Evolutionary conservation across 2,888 invertebrate species (phyloP), one percentile per base, ranked within the genome.

Genomic region (Spicauda simplicius): DNA sequence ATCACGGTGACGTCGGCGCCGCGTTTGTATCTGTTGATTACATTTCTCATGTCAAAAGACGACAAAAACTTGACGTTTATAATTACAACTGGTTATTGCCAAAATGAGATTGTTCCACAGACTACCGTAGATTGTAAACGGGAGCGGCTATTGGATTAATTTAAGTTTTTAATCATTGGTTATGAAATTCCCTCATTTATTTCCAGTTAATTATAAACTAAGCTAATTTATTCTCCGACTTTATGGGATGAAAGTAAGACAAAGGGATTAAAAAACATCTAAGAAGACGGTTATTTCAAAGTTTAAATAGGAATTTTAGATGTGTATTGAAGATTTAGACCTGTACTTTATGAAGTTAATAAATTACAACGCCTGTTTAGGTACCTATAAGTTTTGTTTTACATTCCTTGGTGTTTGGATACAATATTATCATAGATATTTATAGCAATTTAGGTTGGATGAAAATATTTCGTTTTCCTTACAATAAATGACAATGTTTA

Each of bases 11-110:
- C 79, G 83, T 76, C 81, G 81, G 82, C 79, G 77, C 78, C 80
- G 81, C 70, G 69, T 78, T 77, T 76, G 77, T 78, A 76, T 83
- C 83, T 80, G 85, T 84, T 87, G 83, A 86, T 87, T 87, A 86
- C 81, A 85, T 85, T 87, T 86, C 81, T 81, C 79, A 79, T 80
- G 79, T 81, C 81, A 82, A 76, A 74, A 73, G 72, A 73, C 71
- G 68, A 72, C 75, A 74, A 77, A 74, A 76, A 77, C 70, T 74
- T 75, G 69, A 71, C 70, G 55, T 68, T 70, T 73, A 75, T 73
- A 75, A 76, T 72, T 76, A 72, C 74, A 70, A 68, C 71, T 72
- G 70, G 73, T 73, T 74, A 73, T 74, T 76, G 73, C 74, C 73
- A 63, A 70, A 70, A 74, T 71, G 72, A 74, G 64, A 73, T 74